phyloP scores from a whole-genome alignment of 92 coral and sea anemone genomes.

The Muricea muricata region DNA sequence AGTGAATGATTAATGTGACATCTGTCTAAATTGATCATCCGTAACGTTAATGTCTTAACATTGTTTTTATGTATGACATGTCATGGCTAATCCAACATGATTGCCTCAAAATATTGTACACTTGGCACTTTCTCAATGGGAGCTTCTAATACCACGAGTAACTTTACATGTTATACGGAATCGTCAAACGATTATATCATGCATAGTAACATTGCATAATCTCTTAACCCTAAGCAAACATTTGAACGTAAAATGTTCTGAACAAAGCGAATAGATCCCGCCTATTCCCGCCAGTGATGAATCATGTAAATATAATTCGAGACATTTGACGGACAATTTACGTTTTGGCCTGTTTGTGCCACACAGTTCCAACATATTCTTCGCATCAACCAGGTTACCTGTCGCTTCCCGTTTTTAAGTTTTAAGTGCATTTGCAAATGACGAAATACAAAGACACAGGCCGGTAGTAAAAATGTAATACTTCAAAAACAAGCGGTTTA shows the following conservation, averaged over 20 bases:
- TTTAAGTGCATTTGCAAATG: conserved; percentile 34
- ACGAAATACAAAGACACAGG: conserved; percentile 13
- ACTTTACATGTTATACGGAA: not conserved
- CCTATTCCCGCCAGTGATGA: not conserved
- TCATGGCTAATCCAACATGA: not conserved
- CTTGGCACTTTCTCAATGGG: not conserved
- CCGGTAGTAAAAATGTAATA: not conserved
- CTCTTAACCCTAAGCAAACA: conserved; percentile 20
- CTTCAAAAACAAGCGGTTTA: conserved; percentile 3
- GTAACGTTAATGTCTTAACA: not conserved
- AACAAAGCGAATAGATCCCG: not conserved
- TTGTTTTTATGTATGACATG: not conserved
- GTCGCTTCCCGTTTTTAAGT: not conserved
- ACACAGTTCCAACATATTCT: not conserved
- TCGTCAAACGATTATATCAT: not conserved
- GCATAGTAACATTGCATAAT: not conserved
- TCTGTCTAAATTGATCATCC: not conserved
- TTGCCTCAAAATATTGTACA: not conserved
- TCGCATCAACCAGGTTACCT: not conserved
- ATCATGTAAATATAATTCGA: not conserved
- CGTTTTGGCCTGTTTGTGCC: not conserved
- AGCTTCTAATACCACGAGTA: not conserved
- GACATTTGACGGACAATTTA: not conserved
- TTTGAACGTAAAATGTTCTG: not conserved
- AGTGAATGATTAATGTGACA: conserved; percentile 5